Base-by-base conservation (phyloP, 2,797 vertebrate genomes). In the Acipenser transmontanus region DNA sequence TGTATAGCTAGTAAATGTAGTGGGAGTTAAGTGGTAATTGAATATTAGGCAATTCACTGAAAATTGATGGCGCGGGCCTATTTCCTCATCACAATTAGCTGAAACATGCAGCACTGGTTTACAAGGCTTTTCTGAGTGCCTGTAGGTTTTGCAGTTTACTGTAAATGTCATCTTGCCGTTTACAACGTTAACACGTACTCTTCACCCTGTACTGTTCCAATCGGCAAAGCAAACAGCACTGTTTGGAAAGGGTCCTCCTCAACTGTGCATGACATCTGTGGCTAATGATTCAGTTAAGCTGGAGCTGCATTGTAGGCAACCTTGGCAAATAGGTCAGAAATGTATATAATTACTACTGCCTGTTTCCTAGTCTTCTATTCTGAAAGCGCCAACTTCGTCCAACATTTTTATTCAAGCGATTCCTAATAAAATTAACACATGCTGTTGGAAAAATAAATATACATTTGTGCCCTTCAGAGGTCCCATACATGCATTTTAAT, bases 321-420 rank as follows among this genome's bases (percentile, higher is more conserved):
- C 85, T 86, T 87, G 86, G 79, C 84, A 85, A 80, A 68, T 70
- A 75, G 83, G 80, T 88, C 84, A 86, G 82, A 88, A 90, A 78
- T 84, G 82, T 79, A 76, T 69, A 78, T 85, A 88, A 89, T 89
- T 87, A 84, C 70, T 9, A 9, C 9, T 54, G 52, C 8, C 2
- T 54, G 0, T 34, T 34, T 34, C 34, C 34, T 34, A 34, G 34
- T 34, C 34, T 34, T 34, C 34, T 34, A 34, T 34, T 34, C 34
- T 34, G 34, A 34, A 34, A 34, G 34, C 34, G 4, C 34, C 34
- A 34, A 34, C 34, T 34, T 34, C 34, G 34, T 34, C 34, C 34
- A 34, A 34, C 34, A 34, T 34, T 34, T 34, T 34, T 34, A 34
- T 34, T 34, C 34, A 34, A 34, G 34, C 3, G 34, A 34, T 34